phyloP scores from a whole-genome alignment of 1,140 invertebrate species.

The Bombus confusus region DNA sequence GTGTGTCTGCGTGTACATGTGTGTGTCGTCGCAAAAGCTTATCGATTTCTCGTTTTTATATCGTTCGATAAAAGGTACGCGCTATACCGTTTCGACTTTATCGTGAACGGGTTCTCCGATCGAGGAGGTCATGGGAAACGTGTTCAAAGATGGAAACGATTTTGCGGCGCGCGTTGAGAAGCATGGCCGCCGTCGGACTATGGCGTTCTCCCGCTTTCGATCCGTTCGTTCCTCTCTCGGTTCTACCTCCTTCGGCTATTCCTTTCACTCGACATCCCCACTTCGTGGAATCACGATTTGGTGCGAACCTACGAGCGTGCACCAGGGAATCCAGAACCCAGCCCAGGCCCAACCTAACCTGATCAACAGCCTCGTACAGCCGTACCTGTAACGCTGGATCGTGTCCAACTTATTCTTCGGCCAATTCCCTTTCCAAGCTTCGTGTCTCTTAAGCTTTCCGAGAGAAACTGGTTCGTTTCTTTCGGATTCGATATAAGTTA shows the following conservation, averaged over 20 bases:
- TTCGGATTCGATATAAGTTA: no score
- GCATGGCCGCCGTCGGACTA: constrained; percentile 73
- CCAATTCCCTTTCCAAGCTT: neutral
- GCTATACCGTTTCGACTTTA: neutral
- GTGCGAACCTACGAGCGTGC: constrained; percentile 42
- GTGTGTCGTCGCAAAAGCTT: neutral
- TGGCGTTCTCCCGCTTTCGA: constrained; percentile 64
- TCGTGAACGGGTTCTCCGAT: neutral
- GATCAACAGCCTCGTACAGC: neutral
- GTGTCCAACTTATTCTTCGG: neutral
- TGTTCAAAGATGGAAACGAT: constrained; percentile 31
- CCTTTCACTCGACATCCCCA: constrained; percentile 31
- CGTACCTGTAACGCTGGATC: neutral
- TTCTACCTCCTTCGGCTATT: constrained; percentile 33
- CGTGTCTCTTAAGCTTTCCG: neutral
- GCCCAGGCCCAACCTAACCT: constrained; percentile 1
- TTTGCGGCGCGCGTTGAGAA: neutral
- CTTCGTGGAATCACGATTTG: neutral
- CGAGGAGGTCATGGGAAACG: neutral
- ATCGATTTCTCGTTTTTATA: neutral
- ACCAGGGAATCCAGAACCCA: constrained; percentile 32
- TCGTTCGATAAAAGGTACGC: neutral
- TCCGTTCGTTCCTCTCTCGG: constrained; percentile 4
- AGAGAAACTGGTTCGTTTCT: no score
- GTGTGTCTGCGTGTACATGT: neutral